Evolutionary conservation across 2,113 vertebrate genomes (phyloP).

Genomic region (Upupa epops): DNA sequence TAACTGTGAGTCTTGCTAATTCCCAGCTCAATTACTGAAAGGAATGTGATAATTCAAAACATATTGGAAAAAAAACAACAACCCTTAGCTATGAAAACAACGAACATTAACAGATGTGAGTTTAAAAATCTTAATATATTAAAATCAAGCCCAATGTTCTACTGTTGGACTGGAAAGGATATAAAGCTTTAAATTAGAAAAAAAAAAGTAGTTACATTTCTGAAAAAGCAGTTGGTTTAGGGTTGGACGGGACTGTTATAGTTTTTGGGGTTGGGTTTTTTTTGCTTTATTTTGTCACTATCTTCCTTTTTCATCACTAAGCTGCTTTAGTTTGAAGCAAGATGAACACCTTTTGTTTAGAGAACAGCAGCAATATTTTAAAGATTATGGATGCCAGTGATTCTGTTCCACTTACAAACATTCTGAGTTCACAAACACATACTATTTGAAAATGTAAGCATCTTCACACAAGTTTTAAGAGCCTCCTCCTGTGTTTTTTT

Average conservation of each 20-base stretch:
- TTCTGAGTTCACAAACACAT: background rate
- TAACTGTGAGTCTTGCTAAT: constrained; percentile 10
- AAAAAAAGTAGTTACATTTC: background rate
- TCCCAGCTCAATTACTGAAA: constrained; percentile 38
- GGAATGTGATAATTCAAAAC: constrained; percentile 1
- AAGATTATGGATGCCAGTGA: background rate
- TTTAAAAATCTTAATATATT: background rate
- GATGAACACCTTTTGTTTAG: background rate
- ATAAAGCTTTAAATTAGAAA: background rate
- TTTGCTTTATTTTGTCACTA: background rate
- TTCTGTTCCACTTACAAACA: background rate
- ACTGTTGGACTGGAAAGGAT: background rate
- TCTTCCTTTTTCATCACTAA: background rate
- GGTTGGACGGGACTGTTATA: accelerated
- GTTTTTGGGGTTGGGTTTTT: background rate
- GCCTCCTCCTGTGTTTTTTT: background rate
- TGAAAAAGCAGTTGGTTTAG: background rate
- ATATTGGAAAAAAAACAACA: background rate
- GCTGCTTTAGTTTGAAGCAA: background rate
- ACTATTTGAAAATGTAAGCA: background rate
- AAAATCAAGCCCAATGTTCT: background rate
- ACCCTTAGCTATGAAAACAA: background rate
- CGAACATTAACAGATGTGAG: background rate
- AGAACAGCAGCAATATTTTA: background rate
- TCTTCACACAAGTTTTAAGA: background rate